Evolutionary conservation across 2,113 vertebrate genomes (phyloP).

Genomic region (Danio rerio): DNA sequence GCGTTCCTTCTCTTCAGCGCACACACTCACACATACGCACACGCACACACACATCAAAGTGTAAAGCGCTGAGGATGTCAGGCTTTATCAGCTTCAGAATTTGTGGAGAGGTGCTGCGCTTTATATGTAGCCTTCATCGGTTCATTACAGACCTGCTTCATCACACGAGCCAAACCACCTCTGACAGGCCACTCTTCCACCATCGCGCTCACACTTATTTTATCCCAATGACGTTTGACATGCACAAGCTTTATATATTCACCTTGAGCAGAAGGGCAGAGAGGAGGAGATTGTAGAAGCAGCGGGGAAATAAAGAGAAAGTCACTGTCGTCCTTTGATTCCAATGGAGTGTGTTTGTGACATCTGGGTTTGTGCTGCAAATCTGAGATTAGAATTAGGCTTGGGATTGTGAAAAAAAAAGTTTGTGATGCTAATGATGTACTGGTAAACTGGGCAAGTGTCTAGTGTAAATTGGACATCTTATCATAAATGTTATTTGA

Average conservation of each 20-base stretch:
- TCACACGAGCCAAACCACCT: constrained; percentile 80
- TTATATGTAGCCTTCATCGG: constrained; percentile 67
- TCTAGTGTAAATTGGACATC: no score
- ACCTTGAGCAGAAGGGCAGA: constrained; percentile 75
- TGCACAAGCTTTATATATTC: constrained; percentile 77
- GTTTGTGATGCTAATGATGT: no score
- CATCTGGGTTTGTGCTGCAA: background rate
- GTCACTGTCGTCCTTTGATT: constrained; percentile 78
- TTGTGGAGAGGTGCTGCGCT: constrained; percentile 30
- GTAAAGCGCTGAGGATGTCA: constrained; percentile 41
- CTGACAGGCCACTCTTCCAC: constrained; percentile 83
- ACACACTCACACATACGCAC: background rate
- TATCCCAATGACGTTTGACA: constrained; percentile 81
- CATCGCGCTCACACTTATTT: constrained; percentile 77
- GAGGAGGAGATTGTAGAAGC: constrained; percentile 70
- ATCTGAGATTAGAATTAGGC: background rate
- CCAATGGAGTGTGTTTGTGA: background rate
- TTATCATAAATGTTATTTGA: no score
- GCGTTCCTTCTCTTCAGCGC: background rate
- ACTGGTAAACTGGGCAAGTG: no score
- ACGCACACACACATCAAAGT: background rate
- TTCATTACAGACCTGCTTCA: constrained; percentile 76
- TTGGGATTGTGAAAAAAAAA: background rate
- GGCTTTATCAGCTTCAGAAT: constrained; percentile 65
- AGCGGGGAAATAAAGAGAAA: constrained; percentile 72